These are phyloP conservation scores for Zalophus californianus DNA, from an alignment of 2,797 vertebrate genomes.

Conservation along the genomic window DNA sequence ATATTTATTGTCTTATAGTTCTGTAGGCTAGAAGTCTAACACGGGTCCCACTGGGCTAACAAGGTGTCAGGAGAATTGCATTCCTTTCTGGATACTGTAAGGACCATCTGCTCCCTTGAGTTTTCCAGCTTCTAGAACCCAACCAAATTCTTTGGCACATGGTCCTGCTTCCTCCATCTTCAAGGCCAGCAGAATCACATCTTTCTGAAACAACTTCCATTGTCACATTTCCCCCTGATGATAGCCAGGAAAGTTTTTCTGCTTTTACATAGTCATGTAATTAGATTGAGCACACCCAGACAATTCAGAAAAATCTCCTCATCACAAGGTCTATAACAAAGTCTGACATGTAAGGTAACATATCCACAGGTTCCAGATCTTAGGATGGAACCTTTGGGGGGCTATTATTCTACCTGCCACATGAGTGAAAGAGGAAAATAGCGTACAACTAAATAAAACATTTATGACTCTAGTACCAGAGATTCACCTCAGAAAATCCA, in stretches of 20 bases:
- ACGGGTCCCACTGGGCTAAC: background rate
- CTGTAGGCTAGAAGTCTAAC: background rate
- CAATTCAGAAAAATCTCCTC: background rate
- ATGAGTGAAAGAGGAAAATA: conserved; percentile 10
- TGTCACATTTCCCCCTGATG: background rate
- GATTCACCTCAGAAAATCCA: background rate
- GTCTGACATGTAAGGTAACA: background rate
- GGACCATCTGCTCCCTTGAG: background rate
- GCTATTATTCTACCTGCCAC: background rate
- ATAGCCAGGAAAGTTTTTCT: background rate
- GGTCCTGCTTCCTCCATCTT: background rate
- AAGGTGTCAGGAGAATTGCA: background rate
- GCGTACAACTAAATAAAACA: background rate
- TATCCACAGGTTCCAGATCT: background rate
- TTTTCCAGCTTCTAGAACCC: background rate
- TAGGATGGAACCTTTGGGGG: too few species aligned
- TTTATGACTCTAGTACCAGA: background rate
- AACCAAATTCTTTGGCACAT: background rate
- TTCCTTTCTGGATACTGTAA: background rate
- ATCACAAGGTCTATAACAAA: background rate
- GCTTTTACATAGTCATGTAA: background rate
- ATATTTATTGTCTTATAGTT: background rate
- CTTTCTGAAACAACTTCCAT: background rate
- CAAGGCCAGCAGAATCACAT: background rate
- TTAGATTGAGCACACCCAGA: background rate